Evolutionary conservation across 2,113 vertebrate genomes (phyloP).

Genomic region (Glaucomys volans): DNA sequence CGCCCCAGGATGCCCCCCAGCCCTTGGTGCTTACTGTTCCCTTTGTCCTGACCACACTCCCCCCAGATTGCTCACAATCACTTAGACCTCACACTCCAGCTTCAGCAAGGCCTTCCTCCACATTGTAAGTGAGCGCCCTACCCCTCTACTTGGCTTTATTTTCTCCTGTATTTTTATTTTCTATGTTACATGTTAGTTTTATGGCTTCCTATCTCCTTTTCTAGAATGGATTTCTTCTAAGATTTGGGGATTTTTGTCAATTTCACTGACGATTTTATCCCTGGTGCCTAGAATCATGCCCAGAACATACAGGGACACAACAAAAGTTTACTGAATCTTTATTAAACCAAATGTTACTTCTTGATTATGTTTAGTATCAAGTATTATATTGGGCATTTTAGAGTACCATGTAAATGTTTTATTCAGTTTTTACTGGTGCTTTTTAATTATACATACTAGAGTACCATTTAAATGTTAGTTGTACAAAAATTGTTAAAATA

Average conservation of each 20-base stretch:
- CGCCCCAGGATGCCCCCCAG: too few relatives aligned
- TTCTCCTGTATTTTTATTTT: neutral
- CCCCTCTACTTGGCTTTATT: neutral
- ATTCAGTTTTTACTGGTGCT: too few relatives aligned
- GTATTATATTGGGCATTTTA: neutral
- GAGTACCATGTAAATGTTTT: neutral
- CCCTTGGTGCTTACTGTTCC: neutral
- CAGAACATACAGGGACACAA: neutral
- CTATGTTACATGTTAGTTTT: neutral
- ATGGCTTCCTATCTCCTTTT: neutral
- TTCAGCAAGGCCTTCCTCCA: neutral
- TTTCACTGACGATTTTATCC: neutral
- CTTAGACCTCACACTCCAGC: neutral
- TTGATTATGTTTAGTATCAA: neutral
- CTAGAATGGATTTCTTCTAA: neutral
- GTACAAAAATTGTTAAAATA: neutral
- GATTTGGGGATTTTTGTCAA: neutral
- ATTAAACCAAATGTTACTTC: neutral
- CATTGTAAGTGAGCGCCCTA: neutral
- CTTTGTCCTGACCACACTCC: neutral
- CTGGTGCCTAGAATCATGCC: neutral
- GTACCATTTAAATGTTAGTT: neutral
- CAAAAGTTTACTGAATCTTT: neutral
- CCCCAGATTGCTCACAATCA: neutral
- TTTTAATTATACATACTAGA: neutral